Base-by-base conservation (phyloP, 2,797 vertebrate genomes). In the Chromobotia macracanthus region DNA sequence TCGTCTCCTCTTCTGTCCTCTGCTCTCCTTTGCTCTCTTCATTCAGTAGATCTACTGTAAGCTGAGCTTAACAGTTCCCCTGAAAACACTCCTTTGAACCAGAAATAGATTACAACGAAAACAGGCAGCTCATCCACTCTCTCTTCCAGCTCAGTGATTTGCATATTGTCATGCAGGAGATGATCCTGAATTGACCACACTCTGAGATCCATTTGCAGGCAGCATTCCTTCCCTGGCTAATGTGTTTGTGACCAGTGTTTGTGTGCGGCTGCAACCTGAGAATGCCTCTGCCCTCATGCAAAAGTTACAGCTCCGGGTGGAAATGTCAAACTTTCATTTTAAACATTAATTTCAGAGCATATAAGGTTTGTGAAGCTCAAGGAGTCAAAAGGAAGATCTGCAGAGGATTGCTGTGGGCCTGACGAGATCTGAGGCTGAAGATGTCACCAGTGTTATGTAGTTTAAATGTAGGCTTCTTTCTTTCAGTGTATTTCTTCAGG, bases 241-340 rank as follows among this genome's bases (percentile, higher is more conserved):
- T 16, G 71, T 19, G 64, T 69, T 46, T 53, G 71, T 1, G 41
- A 51, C 61, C 63, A n/a, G 8, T 77, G 64, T 75, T 70, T 63
- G 82, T 84, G 86, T 87, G 83, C 83, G 56, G 82, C 68, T 80
- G 75, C 82, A 80, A 86, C 83, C 88, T 83, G 79, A 89, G 89
- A 90, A 86, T 56, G 68, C 81, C 76, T 85, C 81, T 80, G 68
- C 74, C 78, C 85, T 92, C 88, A 90, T 93, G 82, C 90, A 92
- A 92, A 86, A 91, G 75, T 91, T 82, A 92, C 89, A 48, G 19
- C n/a, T 51, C 86, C 89, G 87, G 87, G 66, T 76, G 87, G 84
- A 78, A 84, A 64, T 64, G 82, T 87, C 72, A 88, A 92, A 68
- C 60, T 84, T 88, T 86, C 72, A 81, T 86, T 85, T 92, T 86